Percentiles rank a stretch among this genome's conserved stretches.
These are phyloP conservation scores for Lycaon pictus DNA, from an alignment of 2,113 vertebrate species.

Conservation along the genomic window DNA sequence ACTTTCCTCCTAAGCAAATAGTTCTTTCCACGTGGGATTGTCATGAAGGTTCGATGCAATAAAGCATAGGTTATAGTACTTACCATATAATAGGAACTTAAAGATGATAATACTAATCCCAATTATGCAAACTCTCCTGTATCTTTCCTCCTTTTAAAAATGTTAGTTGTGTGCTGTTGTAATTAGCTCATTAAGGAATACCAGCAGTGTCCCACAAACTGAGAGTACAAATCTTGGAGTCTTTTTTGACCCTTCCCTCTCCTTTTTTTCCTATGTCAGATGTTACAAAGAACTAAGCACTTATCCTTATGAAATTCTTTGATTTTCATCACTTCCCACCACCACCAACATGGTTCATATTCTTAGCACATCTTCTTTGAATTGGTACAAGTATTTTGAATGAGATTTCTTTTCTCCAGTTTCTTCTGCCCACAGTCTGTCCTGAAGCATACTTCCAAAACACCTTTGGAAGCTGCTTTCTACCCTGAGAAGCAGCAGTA, in stretches of 20 bases:
- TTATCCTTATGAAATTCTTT: constrained; percentile 6
- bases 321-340: background rate
- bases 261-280: background rate
- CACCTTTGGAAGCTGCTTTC: background rate
- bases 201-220: background rate
- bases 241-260: background rate
- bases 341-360: background rate
- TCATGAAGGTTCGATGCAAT: background rate
- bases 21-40: background rate
- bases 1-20: background rate
- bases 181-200: background rate
- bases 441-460: background rate
- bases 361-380: background rate
- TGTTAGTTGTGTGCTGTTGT: background rate
- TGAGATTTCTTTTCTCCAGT: background rate
- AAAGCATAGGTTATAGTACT: background rate
- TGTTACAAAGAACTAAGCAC: background rate
- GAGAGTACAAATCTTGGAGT: background rate
- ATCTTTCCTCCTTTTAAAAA: background rate
- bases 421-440: background rate
- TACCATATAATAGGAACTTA: background rate
- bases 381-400: background rate
- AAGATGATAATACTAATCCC: background rate
- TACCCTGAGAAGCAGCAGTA: background rate
- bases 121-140: background rate